Percentiles rank a stretch among this genome's conserved stretches.
Evolutionary conservation across 2,797 vertebrate species (phyloP).

Genomic region (Heliangelus exortis): DNA sequence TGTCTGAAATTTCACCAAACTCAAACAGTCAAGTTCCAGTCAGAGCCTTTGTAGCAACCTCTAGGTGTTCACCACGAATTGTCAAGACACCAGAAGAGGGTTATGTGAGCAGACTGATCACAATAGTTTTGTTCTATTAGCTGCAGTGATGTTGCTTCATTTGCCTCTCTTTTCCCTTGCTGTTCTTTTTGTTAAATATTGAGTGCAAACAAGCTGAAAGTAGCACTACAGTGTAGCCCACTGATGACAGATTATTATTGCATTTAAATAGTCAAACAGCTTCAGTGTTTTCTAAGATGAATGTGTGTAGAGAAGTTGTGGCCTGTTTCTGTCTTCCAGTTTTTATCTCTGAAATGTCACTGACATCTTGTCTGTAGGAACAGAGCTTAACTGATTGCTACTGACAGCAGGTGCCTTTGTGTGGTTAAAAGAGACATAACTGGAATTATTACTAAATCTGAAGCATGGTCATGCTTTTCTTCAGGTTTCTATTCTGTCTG

Average conservation of each 20-base stretch:
- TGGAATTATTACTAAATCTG: neutral
- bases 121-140: neutral
- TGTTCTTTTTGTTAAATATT: neutral
- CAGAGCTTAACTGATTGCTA: neutral
- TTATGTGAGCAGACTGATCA: neutral
- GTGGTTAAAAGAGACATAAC: neutral
- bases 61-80: neutral
- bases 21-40: neutral
- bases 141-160: neutral
- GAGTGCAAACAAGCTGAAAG: neutral
- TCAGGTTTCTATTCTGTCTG: slow-evolving; percentile 93
- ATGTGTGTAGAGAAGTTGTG: neutral
- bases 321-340: neutral
- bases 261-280: neutral
- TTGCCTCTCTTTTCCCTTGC: neutral
- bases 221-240: neutral
- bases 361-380: neutral
- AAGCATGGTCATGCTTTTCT: neutral
- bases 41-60: neutral
- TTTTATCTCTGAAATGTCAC: neutral
- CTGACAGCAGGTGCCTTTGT: neutral
- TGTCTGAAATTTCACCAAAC: neutral
- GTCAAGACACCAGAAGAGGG: neutral
- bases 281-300: neutral
- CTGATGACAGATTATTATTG: neutral